Evolutionary conservation across 2,797 vertebrate species (phyloP).

Genomic region (Leuciscus waleckii): DNA sequence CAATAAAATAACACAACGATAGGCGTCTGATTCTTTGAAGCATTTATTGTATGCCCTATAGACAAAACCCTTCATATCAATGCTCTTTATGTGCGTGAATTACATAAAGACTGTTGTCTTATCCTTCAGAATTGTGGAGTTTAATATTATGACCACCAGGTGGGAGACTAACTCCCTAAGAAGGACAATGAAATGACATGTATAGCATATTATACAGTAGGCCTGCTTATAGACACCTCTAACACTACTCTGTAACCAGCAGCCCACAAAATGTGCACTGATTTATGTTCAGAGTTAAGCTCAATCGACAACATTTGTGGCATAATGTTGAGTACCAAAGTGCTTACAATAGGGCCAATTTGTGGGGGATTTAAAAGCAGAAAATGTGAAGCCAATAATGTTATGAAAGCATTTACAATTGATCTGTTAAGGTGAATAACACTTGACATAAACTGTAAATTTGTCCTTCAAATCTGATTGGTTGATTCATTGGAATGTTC

Average conservation of each 20-base stretch:
- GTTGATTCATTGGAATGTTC: no score
- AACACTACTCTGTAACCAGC: background rate
- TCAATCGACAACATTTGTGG: background rate
- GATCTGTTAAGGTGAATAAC: background rate
- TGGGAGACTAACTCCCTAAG: conserved; percentile 28
- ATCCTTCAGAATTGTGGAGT: conserved; percentile 22
- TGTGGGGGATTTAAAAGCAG: background rate
- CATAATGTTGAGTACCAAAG: background rate
- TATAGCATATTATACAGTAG: background rate
- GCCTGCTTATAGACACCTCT: background rate
- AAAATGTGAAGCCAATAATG: background rate
- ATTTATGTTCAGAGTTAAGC: background rate
- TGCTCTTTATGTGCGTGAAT: background rate
- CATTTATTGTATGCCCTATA: background rate
- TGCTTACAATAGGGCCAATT: background rate
- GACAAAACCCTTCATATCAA: background rate
- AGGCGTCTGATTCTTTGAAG: background rate
- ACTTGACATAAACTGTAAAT: no score
- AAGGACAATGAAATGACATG: background rate
- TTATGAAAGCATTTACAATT: background rate
- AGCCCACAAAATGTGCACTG: background rate
- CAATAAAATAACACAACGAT: background rate
- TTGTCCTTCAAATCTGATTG: no score
- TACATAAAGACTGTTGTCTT: background rate
- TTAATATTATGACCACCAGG: conserved; percentile 48